A percentile compares a stretch with the other conserved stretches of the same genome.
Conservation (phyloP, 2,888 invertebrate genomes). For the Apamea monoglypha region DNA sequence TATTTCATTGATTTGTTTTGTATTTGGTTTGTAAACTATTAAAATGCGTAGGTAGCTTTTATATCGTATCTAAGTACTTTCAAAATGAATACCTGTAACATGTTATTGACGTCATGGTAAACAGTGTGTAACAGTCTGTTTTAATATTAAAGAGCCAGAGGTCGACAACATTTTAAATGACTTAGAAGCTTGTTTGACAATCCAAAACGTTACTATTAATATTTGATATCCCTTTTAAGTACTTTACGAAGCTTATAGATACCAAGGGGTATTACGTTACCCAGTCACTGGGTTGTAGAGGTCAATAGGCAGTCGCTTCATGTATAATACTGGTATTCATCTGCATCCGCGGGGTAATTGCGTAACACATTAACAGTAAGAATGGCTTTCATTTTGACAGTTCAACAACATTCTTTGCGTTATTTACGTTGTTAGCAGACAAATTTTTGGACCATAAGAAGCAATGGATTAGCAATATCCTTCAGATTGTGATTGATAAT, state of each 20-base stretch:
- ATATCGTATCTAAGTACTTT: not conserved
- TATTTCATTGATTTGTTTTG: no score
- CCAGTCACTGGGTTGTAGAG: not conserved
- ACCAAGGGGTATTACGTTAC: not conserved
- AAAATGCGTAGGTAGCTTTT: conserved; percentile 20
- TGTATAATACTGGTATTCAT: not conserved
- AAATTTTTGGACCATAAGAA: no score
- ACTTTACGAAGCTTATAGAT: not conserved
- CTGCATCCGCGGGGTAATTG: no score
- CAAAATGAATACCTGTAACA: conserved; percentile 2
- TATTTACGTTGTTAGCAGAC: no score
- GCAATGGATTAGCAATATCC: no score
- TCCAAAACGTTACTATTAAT: not conserved
- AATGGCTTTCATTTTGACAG: no score
- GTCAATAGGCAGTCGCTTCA: not conserved
- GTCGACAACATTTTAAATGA: conserved; percentile 3
- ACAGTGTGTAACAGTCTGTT: not conserved
- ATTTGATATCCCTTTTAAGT: not conserved
- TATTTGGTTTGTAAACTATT: not conserved
- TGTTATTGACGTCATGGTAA: conserved; percentile 19
- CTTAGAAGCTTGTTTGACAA: not conserved
- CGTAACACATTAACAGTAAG: no score
- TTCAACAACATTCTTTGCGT: no score
- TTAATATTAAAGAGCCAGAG: conserved; percentile 23
- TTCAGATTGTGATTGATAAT: no score